Evolutionary conservation across 2,888 invertebrate genomes (phyloP).

Genomic region (Drosophila cracens): DNA sequence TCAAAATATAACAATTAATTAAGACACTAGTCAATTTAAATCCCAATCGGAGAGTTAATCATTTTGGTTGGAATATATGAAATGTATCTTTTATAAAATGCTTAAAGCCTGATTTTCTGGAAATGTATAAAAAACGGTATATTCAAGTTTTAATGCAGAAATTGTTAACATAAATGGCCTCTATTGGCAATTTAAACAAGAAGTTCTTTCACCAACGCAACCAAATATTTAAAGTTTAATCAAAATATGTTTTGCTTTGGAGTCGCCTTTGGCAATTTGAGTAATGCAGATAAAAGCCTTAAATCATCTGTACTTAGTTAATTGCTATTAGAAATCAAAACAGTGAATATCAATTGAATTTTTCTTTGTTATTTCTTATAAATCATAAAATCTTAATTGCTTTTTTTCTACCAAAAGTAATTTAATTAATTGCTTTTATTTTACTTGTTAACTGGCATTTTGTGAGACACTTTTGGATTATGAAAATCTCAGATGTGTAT

Average conservation of each 20-base stretch:
- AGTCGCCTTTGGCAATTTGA: background rate
- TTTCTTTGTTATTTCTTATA: background rate
- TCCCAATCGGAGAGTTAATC: background rate
- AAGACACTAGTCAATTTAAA: background rate
- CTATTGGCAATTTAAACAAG: background rate
- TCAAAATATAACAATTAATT: background rate
- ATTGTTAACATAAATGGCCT: accelerated
- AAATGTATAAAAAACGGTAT: background rate
- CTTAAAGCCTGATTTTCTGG: accelerated
- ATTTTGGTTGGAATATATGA: background rate
- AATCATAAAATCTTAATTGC: background rate
- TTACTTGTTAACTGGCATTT: background rate
- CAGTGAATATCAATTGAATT: background rate
- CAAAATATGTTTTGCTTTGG: background rate
- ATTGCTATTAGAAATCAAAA: background rate
- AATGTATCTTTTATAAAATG: background rate
- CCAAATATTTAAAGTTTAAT: background rate
- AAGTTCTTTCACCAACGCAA: background rate
- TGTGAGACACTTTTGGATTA: background rate
- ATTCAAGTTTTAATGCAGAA: background rate
- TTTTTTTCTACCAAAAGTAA: too few species aligned
- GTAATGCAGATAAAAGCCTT: background rate
- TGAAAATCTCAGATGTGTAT: background rate
- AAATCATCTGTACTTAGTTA: background rate
- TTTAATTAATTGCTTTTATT: too few species aligned